phyloP scores from a whole-genome alignment of 2,888 invertebrate genomes.

The Thysanoteuthis rhombus region DNA sequence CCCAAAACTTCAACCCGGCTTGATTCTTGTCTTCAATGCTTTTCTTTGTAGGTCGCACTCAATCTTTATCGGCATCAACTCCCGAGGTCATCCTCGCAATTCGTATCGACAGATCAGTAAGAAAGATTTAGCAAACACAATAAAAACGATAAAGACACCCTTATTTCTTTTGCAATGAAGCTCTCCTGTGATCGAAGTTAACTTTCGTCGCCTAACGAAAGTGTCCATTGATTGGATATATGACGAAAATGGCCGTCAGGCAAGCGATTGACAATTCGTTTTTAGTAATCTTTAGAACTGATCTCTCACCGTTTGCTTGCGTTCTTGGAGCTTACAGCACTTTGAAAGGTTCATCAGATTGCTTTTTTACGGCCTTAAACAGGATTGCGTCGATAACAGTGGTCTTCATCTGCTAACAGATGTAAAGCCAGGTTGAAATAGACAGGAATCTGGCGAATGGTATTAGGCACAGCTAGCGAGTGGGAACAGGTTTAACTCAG shows the following conservation, averaged over 20 bases:
- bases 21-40: background rate
- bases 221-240: slow-evolving; percentile 12
- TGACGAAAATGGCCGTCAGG: background rate
- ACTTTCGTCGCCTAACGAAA: background rate
- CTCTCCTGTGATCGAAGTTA: background rate
- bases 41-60: background rate
- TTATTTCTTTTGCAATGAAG: background rate
- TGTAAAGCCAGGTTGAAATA: background rate
- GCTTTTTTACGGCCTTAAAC: background rate
- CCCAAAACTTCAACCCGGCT: background rate
- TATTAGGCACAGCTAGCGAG: too few species aligned
- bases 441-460: too few species aligned
- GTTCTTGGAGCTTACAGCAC: background rate
- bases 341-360: background rate
- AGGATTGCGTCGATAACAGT: background rate
- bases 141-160: background rate
- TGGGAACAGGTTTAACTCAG: too few species aligned
- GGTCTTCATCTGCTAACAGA: background rate
- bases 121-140: background rate
- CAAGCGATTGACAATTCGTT: background rate
- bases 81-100: background rate
- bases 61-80: background rate
- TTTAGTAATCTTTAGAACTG: background rate
- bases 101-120: background rate
- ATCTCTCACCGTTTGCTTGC: background rate